phyloP scores from a whole-genome alignment of 35 echinoderm and acorn worm species.

The Apostichopus parvimensis region DNA sequence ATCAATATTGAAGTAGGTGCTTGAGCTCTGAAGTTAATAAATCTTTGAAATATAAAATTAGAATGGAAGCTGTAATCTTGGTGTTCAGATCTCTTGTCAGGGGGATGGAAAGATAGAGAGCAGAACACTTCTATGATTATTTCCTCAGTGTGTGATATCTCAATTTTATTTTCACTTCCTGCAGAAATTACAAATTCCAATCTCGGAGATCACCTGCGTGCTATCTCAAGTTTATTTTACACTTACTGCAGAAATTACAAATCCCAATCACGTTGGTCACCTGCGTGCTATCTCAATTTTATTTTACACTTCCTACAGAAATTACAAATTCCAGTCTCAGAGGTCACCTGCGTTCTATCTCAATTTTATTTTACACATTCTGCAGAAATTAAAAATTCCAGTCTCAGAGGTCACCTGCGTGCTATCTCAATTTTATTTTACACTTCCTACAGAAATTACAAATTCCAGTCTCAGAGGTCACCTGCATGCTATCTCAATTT shows the following conservation, averaged over 20 bases:
- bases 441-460: constrained; percentile 46
- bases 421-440: not conserved
- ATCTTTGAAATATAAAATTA: not conserved
- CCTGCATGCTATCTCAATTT: constrained; percentile 26
- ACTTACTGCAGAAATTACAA: constrained; percentile 47
- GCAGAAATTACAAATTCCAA: constrained; percentile 57
- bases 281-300: constrained; percentile 45
- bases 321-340: constrained; percentile 74
- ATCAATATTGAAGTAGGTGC: not conserved
- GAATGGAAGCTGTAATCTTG: too few relatives aligned
- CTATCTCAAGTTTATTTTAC: not conserved
- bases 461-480: constrained; percentile 78
- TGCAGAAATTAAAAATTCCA: constrained; percentile 55
- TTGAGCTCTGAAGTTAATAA: not conserved
- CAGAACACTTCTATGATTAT: not conserved
- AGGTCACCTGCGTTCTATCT: constrained; percentile 73
- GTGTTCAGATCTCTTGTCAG: not conserved
- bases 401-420: constrained; percentile 91
- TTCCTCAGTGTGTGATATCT: too few relatives aligned
- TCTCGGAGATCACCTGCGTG: constrained; percentile 89
- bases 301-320: constrained; percentile 21
- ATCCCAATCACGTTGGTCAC: constrained; percentile 80
- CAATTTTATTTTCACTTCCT: not conserved
- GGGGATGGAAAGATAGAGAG: not conserved
- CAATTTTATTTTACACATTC: not conserved